phyloP scores from a whole-genome alignment of 2,797 vertebrate species.

The Lates japonicus region DNA sequence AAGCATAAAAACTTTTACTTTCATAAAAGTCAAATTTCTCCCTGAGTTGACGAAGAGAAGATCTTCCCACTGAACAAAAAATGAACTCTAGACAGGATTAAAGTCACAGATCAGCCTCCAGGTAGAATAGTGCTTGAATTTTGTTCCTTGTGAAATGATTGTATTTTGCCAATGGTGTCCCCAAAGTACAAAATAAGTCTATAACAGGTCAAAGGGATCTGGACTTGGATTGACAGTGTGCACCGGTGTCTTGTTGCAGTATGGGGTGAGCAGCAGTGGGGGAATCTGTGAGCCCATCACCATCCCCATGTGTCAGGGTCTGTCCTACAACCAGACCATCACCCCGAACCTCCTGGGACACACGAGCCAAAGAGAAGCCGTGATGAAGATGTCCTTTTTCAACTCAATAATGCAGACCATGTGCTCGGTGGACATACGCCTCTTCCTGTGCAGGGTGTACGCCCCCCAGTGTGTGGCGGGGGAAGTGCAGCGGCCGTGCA shows the following conservation, averaged over 20 bases:
- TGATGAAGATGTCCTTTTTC: slow-evolving; percentile 76
- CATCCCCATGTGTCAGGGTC: slow-evolving; percentile 72
- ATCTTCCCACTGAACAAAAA: too few species aligned
- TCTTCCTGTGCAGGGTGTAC: slow-evolving; percentile 77
- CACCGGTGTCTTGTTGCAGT: slow-evolving; percentile 56
- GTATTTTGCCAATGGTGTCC: too few species aligned
- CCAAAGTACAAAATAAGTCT: background rate
- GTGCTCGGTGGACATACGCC: slow-evolving; percentile 65
- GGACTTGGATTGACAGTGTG: background rate
- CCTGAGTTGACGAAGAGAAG: too few species aligned
- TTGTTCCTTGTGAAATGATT: too few species aligned
- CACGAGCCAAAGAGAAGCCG: slow-evolving; percentile 70
- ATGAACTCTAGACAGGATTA: too few species aligned
- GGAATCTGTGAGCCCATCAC: slow-evolving; percentile 76
- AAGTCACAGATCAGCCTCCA: too few species aligned
- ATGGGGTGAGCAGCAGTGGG: slow-evolving; percentile 60
- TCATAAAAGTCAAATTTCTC: too few species aligned
- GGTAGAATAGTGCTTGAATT: too few species aligned
- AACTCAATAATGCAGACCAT: slow-evolving; percentile 60
- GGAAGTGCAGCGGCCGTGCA: slow-evolving; percentile 72
- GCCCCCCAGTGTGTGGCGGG: slow-evolving; percentile 71
- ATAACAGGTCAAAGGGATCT: background rate
- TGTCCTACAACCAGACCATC: slow-evolving; percentile 78
- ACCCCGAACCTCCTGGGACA: slow-evolving; percentile 77
- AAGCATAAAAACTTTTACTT: too few species aligned